Percentiles rank a stretch among this genome's conserved stretches.
phyloP scores from a whole-genome alignment of 2,888 invertebrate genomes.

The Lochmaea crataegi region DNA sequence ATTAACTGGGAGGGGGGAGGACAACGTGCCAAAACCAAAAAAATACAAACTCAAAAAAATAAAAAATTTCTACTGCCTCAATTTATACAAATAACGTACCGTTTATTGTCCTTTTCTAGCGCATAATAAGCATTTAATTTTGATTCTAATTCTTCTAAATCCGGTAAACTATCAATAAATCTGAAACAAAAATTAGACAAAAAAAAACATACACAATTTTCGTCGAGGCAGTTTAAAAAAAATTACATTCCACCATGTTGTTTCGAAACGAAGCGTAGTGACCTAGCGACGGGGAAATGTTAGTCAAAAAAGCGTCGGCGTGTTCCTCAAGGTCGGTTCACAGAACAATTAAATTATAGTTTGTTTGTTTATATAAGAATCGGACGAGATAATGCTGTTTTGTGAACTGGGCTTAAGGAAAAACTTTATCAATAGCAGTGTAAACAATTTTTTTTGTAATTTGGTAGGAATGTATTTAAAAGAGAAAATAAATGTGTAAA shows the following conservation, averaged over 20 bases:
- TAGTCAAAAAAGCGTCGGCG: neutral
- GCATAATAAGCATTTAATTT: slow-evolving; percentile 84
- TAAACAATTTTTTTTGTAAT: too few relatives aligned
- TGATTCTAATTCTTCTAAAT: slow-evolving; percentile 80
- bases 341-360: neutral
- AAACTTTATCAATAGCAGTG: too few relatives aligned
- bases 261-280: neutral
- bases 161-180: slow-evolving; percentile 76
- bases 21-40: neutral
- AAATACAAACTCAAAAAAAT: neutral
- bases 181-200: slow-evolving; percentile 59
- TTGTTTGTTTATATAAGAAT: neutral
- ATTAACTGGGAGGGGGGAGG: too few relatives aligned
- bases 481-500: too few relatives aligned
- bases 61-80: neutral
- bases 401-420: too few relatives aligned
- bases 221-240: neutral
- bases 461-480: too few relatives aligned
- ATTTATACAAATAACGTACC: slow-evolving; percentile 62
- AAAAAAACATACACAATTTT: slow-evolving; percentile 13
- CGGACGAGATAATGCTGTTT: too few relatives aligned
- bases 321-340: neutral
- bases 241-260: neutral
- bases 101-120: slow-evolving; percentile 75
- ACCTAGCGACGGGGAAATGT: neutral